These are phyloP conservation scores for Dione juno DNA, from an alignment of 2,888 invertebrate genomes.

Conservation along the genomic window DNA sequence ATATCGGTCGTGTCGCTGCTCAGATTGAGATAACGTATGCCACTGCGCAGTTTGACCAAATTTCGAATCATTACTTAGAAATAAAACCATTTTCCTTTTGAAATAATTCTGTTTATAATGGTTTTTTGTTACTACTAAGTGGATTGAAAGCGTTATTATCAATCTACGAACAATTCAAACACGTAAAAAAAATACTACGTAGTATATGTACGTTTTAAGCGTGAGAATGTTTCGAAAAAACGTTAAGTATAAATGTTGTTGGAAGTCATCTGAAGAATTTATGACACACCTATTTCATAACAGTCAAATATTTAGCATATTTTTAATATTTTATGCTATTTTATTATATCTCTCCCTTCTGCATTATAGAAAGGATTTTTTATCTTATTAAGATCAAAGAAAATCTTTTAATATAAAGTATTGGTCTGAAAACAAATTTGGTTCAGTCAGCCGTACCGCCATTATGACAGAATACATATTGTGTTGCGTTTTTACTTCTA, in stretches of 20 bases:
- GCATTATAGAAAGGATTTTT: not conserved
- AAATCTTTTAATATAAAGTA: no score
- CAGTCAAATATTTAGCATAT: no score
- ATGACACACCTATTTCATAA: no score
- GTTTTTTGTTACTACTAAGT: slow-evolving; percentile 1
- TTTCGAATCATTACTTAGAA: slow-evolving; percentile 50
- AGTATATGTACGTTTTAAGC: not conserved
- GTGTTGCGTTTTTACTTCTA: not conserved
- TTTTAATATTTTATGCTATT: not conserved
- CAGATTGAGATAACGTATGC: slow-evolving; percentile 68
- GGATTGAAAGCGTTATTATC: not conserved
- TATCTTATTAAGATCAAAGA: no score
- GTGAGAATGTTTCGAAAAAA: not conserved
- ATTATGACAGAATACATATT: not conserved
- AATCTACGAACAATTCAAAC: not conserved
- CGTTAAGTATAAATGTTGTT: not conserved
- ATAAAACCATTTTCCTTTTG: slow-evolving; percentile 5
- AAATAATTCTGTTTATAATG: slow-evolving; percentile 15
- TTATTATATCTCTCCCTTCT: not conserved
- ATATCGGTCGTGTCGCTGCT: slow-evolving; percentile 66
- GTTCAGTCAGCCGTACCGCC: not conserved
- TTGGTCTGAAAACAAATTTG: not conserved
- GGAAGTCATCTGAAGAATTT: not conserved
- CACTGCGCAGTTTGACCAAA: slow-evolving; percentile 69
- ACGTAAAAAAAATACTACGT: not conserved